Evolutionary conservation across 2,888 invertebrate species (phyloP).

Genomic region (Tridacna crocea): DNA sequence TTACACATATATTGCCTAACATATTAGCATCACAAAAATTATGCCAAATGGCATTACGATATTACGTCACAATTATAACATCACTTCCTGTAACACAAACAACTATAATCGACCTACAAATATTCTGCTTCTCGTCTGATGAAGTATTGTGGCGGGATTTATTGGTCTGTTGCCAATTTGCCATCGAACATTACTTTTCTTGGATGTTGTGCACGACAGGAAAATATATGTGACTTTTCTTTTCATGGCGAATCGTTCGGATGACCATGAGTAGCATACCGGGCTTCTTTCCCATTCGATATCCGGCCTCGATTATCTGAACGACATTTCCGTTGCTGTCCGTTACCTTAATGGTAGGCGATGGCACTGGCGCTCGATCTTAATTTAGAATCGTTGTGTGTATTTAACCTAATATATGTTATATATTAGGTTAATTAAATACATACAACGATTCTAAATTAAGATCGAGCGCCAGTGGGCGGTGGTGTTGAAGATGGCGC

Average conservation of each 20-base stretch:
- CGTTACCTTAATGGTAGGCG: conserved; percentile 85
- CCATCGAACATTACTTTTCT: conserved; percentile 72
- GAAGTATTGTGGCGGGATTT: conserved; percentile 85
- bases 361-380: too few species aligned
- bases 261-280: conserved; percentile 72
- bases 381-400: too few species aligned
- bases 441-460: too few species aligned
- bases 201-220: conserved; percentile 74
- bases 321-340: conserved; percentile 85
- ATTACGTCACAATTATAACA: too few species aligned
- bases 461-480: too few species aligned
- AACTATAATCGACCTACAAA: conserved; percentile 86
- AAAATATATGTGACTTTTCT: conserved; percentile 68
- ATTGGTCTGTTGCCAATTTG: conserved; percentile 81
- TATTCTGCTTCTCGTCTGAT: conserved; percentile 86
- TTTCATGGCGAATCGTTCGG: conserved; percentile 74
- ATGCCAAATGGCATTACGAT: too few species aligned
- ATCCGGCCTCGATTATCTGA: conserved; percentile 86
- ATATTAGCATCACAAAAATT: too few species aligned
- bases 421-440: too few species aligned
- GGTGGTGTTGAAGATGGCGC: conserved; percentile 72
- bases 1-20: too few species aligned
- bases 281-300: conserved; percentile 68
- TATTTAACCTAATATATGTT: too few species aligned
- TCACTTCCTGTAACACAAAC: too few species aligned